Conservation (phyloP, 92 coral and sea anemone genomes). For the Bergia puertoricense region DNA sequence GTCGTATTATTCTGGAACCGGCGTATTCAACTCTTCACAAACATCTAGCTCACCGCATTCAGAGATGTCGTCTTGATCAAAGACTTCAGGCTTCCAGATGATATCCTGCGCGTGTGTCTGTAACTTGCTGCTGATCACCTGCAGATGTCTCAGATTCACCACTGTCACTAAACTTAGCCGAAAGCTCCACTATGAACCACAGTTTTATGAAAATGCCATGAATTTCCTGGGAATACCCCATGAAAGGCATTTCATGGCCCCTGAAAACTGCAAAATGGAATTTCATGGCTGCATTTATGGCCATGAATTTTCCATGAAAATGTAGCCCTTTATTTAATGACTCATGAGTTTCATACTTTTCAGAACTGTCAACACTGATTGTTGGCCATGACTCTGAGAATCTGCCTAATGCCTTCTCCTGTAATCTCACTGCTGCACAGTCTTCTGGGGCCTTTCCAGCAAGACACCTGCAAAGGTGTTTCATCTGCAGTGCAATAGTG, state of each 20-base stretch:
- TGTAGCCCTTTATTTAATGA: too few relatives aligned
- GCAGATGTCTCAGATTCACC: not conserved
- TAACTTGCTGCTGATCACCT: not conserved
- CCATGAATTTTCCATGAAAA: too few relatives aligned
- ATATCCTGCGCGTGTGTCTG: not conserved
- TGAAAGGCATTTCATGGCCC: too few relatives aligned
- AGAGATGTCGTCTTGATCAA: not conserved
- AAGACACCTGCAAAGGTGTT: slow-evolving; percentile 33
- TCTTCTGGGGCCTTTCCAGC: slow-evolving; percentile 55
- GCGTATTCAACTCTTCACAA: not conserved
- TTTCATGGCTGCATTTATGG: too few relatives aligned
- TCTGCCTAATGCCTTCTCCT: not conserved
- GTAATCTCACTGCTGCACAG: slow-evolving; percentile 19
- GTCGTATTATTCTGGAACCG: not conserved
- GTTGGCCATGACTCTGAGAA: too few relatives aligned
- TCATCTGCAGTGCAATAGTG: slow-evolving; percentile 47
- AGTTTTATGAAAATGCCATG: too few relatives aligned
- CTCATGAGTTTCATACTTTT: too few relatives aligned
- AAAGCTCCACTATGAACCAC: too few relatives aligned
- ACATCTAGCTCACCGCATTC: not conserved
- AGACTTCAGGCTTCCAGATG: not conserved
- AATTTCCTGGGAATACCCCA: too few relatives aligned
- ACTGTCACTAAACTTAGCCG: not conserved
- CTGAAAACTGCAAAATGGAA: too few relatives aligned
- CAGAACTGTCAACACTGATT: too few relatives aligned